phyloP scores from a whole-genome alignment of 2,797 vertebrate species.

The Numenius phaeopus region DNA sequence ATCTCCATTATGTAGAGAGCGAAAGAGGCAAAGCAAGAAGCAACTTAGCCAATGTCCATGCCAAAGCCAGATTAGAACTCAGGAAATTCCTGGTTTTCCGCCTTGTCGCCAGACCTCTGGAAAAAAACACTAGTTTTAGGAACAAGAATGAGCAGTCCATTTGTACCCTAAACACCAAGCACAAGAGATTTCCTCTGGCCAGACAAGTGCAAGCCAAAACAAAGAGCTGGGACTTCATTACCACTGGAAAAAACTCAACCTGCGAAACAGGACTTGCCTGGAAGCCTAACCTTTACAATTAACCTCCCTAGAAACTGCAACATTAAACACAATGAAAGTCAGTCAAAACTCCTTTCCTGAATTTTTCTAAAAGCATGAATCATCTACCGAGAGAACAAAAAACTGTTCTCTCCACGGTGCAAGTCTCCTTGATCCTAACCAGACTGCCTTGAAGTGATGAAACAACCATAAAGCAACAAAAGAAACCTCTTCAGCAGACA shows the following conservation, averaged over 20 bases:
- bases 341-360: background rate
- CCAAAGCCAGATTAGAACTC: constrained; percentile 56
- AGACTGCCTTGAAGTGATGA: background rate
- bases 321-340: background rate
- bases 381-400: background rate
- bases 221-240: background rate
- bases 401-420: background rate
- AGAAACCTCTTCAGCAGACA: background rate
- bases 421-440: background rate
- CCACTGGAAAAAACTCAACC: background rate
- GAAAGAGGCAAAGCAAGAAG: constrained; percentile 31
- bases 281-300: constrained; percentile 27
- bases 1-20: background rate
- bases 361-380: background rate
- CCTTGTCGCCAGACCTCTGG: constrained; percentile 16
- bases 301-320: background rate
- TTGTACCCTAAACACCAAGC: constrained; percentile 13
- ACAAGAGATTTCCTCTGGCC: constrained; percentile 27
- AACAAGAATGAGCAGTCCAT: background rate
- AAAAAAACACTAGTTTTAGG: background rate
- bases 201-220: constrained; percentile 29
- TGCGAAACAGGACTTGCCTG: background rate
- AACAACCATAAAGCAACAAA: background rate
- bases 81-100: constrained; percentile 58
- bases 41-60: background rate